Base-by-base conservation (phyloP, 2,797 vertebrate species). In the Gobio occitaniae region DNA sequence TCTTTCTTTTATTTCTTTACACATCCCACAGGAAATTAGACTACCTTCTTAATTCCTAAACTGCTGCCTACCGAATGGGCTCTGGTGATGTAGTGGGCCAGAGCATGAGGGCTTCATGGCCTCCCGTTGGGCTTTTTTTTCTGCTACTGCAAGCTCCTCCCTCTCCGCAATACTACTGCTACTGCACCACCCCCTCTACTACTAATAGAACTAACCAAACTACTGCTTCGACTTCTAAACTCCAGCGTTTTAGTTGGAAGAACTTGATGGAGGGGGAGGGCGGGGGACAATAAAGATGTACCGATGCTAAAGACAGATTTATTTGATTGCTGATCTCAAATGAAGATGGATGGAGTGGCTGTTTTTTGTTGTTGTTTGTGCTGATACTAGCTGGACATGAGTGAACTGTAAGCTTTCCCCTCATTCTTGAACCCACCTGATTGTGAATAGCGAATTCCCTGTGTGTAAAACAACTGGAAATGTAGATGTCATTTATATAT, bases 201-300 rank as follows among this genome's bases (percentile, higher is more conserved):
- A 93, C 93, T 95, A 94, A 93, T 92, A 84, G 80, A 88, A 85
- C 80, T 89, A 89, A 89, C 74, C 83, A 89, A 93, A 94, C 94
- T 94, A 94, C 95, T 96, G 93, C 94, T 95, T 91, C 86, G 84
- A 91, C 92, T 89, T 89, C 88, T 90, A 86, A 86, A 84, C 89
- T 95, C 95, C 95, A 96, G 89, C 94, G 95, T 96, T 96, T 94
- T 96, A 96, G 95, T 95, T 96, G 95, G 95, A 95, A 82, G 77
- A 80, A 85, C 65, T 83, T 74, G 68, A 47, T 69, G 17, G 36
- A 5, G 36, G 75, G 25, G 69, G 87, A 88, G 89, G 80, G 86
- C 25, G 5, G 1, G 2, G 90, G 90, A 89, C 71, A 93, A 91
- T 88, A 91, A 92, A 93, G 79, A 85, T 83, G 59, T 83, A 85